Base-by-base conservation (phyloP, 2,797 vertebrate species). In the Enteromius argenteus region DNA sequence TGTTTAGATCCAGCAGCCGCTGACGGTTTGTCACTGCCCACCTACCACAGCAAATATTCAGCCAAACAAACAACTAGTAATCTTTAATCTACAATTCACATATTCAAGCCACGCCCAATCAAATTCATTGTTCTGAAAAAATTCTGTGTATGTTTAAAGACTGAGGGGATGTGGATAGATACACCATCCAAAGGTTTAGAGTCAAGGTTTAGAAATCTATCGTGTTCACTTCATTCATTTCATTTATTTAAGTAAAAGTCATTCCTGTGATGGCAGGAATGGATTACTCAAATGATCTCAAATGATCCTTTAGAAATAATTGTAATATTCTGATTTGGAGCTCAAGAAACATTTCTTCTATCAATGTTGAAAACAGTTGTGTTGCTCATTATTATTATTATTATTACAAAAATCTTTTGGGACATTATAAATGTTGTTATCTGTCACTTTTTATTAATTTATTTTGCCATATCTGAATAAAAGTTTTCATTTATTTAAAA, bases 1-100 rank as follows among this genome's bases (percentile, higher is more conserved):
- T 97, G 93, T 96, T 97, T 86, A 98, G 92, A 87, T 97, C 96
- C 81, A 97, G 90, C 71, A 98, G 95, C 71, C 95, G 95, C 92
- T 97, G 96, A 32, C 96, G 94, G 90, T 98, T 96, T 32, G 95
- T 95, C 86, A 96, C 92, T 0, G 96, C 97, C 97, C 97, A 98
- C 80, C 97, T 98, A 87, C 42, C 46, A 58, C 42, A 83, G n/a
- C 35, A 37, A 71, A 23, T 27, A 68, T 21, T 62, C 51, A 78
- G 62, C 39, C 56, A 64, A 62, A 64, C 60, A n/a, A 75, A n/a
- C 49, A 74, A 74, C 30, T 2, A 53, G 19, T 8, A 37, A 53
- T 35, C 19, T 53, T 21, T 53, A 37, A n/a, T 74, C 30, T 53
- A 51, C 49, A 75, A 35, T 37, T 0, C 19, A 74, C 27, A 35